Conservation (phyloP, 2,797 vertebrate species). For the Enteromius argenteus region DNA sequence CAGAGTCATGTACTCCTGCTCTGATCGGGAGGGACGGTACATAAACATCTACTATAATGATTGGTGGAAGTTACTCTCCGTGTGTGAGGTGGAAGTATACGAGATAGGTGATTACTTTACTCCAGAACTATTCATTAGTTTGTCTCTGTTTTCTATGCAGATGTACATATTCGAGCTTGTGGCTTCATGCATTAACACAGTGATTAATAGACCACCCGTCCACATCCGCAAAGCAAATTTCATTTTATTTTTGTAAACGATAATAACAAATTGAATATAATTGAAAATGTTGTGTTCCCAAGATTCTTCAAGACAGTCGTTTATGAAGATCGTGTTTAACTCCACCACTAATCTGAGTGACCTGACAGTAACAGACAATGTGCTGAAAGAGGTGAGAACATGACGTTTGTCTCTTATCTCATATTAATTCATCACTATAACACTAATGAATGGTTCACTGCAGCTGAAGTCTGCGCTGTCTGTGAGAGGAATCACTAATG, state of each 20-base stretch:
- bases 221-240: neutral
- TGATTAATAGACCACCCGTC: neutral
- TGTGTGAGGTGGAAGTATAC: conserved; percentile 27
- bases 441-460: neutral
- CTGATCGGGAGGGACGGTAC: neutral
- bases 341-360: neutral
- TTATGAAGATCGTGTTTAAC: neutral
- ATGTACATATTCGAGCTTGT: neutral
- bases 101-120: conserved; percentile 3
- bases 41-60: neutral
- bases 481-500: neutral
- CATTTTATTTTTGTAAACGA: neutral
- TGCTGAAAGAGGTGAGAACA: conserved; percentile 4
- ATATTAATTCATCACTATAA: neutral
- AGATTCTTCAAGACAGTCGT: neutral
- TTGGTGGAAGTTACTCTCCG: rapidly evolving
- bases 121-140: neutral
- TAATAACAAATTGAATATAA: neutral
- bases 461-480: neutral
- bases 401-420: neutral
- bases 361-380: neutral
- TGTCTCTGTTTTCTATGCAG: neutral
- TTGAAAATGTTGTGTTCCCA: neutral
- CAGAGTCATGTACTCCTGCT: conserved; percentile 1
- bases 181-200: neutral